Evolutionary conservation across 2,888 invertebrate genomes (phyloP).

Genomic region (Hymenopus coronatus): DNA sequence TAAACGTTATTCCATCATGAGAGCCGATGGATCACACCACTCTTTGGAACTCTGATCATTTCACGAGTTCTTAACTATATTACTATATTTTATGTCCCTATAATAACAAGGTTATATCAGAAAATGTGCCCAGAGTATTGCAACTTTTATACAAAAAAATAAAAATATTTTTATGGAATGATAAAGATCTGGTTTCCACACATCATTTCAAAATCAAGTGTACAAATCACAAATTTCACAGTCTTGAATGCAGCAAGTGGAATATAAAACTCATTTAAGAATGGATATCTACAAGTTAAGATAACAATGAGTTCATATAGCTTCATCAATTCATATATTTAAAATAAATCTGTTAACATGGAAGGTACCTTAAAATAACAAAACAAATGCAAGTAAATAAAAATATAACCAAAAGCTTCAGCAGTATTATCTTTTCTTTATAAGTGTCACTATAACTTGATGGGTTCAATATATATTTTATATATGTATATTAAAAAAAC

Average conservation of each 20-base stretch:
- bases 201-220: background rate
- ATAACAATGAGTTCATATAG: background rate
- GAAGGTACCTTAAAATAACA: background rate
- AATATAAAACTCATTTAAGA: background rate
- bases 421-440: background rate
- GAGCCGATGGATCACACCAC: background rate
- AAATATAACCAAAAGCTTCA: background rate
- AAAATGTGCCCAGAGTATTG: background rate
- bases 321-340: background rate
- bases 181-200: background rate
- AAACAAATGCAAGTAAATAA: background rate
- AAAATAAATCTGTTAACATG: background rate
- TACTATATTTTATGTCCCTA: background rate
- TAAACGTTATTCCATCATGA: background rate
- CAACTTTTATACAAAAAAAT: background rate
- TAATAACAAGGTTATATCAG: background rate
- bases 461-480: constrained; percentile 12
- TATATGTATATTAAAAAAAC: constrained; percentile 23
- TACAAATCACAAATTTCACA: background rate
- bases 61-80: background rate
- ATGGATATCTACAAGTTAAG: constrained; percentile 18
- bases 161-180: background rate
- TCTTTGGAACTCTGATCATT: background rate
- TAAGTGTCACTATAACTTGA: constrained; percentile 6
- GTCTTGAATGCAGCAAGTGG: background rate